These are phyloP conservation scores for Periophthalmodon schlosseri DNA, from an alignment of 2,113 vertebrate genomes.

Conservation along the genomic window DNA sequence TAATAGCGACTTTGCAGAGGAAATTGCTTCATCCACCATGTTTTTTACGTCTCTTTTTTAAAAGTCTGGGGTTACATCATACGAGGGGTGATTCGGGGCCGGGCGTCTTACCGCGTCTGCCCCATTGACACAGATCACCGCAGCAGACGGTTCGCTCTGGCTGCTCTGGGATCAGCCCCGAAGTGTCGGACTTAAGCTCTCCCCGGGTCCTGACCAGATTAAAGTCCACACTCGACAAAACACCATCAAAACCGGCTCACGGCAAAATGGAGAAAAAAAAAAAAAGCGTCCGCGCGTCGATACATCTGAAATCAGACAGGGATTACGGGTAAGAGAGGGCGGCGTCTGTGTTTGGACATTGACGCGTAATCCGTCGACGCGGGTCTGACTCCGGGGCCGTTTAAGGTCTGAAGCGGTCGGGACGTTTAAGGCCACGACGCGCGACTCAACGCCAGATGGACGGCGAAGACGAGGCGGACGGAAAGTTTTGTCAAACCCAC, in stretches of 20 bases:
- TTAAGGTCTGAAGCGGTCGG: background rate
- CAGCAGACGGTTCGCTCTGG: conserved; percentile 18
- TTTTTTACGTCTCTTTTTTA: too few species aligned
- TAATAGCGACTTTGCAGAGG: too few species aligned
- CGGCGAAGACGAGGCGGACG: background rate
- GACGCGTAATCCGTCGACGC: conserved; percentile 23
- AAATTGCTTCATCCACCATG: too few species aligned
- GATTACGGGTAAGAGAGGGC: conserved; percentile 47
- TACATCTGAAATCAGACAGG: conserved; percentile 44
- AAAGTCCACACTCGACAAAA: conserved; percentile 46
- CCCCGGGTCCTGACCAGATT: conserved; percentile 53
- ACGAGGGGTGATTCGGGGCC: conserved; percentile 29
- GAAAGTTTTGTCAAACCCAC: background rate
- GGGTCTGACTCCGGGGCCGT: conserved; percentile 40
- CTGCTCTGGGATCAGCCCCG: conserved; percentile 48
- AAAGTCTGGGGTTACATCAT: background rate
- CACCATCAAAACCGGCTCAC: conserved; percentile 20
- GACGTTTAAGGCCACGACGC: background rate
- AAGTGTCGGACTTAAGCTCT: conserved; percentile 57
- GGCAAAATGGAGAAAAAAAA: conserved; percentile 14
- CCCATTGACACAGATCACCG: conserved; percentile 47
- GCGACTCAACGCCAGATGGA: background rate
- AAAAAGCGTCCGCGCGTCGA: conserved; percentile 25
- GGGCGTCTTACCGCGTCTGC: conserved; percentile 36
- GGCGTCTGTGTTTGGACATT: conserved; percentile 32